Conservation (phyloP, 1,140 invertebrate genomes). For the Camponotus vicinus region DNA sequence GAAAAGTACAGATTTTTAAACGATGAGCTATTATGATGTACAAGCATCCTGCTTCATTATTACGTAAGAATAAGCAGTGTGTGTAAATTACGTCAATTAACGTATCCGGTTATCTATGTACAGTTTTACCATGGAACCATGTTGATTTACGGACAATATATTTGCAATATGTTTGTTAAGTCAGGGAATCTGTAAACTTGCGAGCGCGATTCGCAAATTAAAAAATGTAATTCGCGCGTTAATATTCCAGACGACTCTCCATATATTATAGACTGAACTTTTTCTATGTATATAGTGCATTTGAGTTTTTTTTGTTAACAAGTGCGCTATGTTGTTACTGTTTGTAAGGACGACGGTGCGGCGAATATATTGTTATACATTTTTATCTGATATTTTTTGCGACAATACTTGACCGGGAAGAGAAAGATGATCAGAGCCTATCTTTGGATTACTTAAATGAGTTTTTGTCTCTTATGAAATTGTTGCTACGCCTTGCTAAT, state of each 20-base stretch:
- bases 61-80: background rate
- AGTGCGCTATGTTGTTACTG: constrained; percentile 73
- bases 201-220: background rate
- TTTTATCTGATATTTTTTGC: constrained; percentile 59
- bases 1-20: background rate
- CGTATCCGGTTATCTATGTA: background rate
- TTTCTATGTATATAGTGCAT: constrained; percentile 62
- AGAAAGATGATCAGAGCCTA: background rate
- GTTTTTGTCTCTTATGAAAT: background rate
- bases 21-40: background rate
- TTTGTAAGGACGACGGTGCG: constrained; percentile 37
- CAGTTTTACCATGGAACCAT: background rate
- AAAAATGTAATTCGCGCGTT: constrained; percentile 12
- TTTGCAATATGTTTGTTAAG: constrained; percentile 15
- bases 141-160: background rate
- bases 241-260: constrained; percentile 27
- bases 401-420: constrained; percentile 62
- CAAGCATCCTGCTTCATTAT: background rate
- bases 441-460: background rate
- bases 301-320: constrained; percentile 70
- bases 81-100: constrained; percentile 10
- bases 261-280: constrained; percentile 59
- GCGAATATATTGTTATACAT: constrained; percentile 59
- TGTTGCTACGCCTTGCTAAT: background rate
- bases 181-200: background rate